A percentile compares a stretch with the other conserved stretches of the same genome.
Evolutionary conservation across 2,113 vertebrate species (phyloP).

Genomic region (Myodes glareolus): DNA sequence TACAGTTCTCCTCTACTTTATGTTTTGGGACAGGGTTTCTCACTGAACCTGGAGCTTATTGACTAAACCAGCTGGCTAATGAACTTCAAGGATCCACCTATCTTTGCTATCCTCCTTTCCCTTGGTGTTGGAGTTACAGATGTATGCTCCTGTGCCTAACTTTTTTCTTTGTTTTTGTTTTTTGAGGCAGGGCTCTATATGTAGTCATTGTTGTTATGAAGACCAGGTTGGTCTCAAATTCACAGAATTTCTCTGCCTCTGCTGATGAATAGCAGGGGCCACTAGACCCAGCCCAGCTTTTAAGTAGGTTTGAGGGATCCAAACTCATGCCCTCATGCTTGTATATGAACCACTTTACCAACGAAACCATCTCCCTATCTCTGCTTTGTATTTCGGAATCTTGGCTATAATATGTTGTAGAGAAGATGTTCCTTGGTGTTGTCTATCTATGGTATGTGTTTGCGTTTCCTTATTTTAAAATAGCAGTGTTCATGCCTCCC

Average conservation of each 20-base stretch:
- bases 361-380: neutral
- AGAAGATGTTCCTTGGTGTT: neutral
- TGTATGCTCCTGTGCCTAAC: neutral
- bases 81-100: too few species aligned
- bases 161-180: neutral
- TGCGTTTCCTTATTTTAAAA: conserved; percentile 43
- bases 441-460: neutral
- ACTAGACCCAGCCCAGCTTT: neutral
- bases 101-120: neutral
- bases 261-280: neutral
- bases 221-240: neutral
- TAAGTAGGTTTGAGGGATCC: neutral
- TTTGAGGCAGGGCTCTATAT: neutral
- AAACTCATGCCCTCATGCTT: neutral
- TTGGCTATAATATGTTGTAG: neutral
- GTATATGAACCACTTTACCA: too few species aligned
- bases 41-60: neutral
- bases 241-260: neutral
- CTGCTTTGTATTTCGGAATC: neutral
- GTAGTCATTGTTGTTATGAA: neutral
- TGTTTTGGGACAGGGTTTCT: neutral
- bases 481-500: neutral
- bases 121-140: neutral
- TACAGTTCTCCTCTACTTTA: neutral
- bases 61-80: neutral